Evolutionary conservation across 1,140 invertebrate species (phyloP), one percentile per base, ranked within the genome.

Genomic region (Lineus longissimus): DNA sequence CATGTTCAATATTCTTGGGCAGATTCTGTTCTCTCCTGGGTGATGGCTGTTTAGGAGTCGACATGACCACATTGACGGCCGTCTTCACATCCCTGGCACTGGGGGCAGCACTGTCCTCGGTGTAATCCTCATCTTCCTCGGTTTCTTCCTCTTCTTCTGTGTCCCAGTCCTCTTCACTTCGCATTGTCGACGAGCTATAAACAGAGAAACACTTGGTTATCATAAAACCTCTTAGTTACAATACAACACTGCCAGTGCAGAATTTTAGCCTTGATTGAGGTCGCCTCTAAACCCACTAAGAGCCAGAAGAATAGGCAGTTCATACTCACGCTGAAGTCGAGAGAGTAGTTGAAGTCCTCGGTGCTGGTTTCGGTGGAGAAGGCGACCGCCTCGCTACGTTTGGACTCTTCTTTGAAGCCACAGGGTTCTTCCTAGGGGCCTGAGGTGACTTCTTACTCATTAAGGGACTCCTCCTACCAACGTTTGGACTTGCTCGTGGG

Each of bases 141-240:
- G 6, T n/a, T n/a, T 51, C 47, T 19, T 19, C 25, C n/a, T 51
- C 47, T 23, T 51, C 47, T 51, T 51, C 47, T 6, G 47, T 51
- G 25, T 51, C 47, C 47, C 47, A 51, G 19, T 51, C 19, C 6
- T 27, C 25, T 23, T 27, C 47, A n/a, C 19, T 51, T n/a, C 19
- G 47, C 19, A 51, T 19, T n/a, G 47, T 51, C n/a, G 47, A 51
- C 47, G 33, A 36, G 4, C 47, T 51, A 51, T 23, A 51, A 51
- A 51, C n/a, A 51, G 19, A 27, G 6, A n/a, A n/a, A 9, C 6
- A 51, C 33, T 4, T 36, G 33, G 15, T 7, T 36, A 15, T 7
- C 6, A 15, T 15, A 7, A 36, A 15, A 7, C 6, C 6, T 36
- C 33, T 36, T 15, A 36, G 6, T 36, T 36, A 36, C 33, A n/a